phyloP scores from a whole-genome alignment of 2,113 vertebrate species.

The Myrmophylax atrothorax region DNA sequence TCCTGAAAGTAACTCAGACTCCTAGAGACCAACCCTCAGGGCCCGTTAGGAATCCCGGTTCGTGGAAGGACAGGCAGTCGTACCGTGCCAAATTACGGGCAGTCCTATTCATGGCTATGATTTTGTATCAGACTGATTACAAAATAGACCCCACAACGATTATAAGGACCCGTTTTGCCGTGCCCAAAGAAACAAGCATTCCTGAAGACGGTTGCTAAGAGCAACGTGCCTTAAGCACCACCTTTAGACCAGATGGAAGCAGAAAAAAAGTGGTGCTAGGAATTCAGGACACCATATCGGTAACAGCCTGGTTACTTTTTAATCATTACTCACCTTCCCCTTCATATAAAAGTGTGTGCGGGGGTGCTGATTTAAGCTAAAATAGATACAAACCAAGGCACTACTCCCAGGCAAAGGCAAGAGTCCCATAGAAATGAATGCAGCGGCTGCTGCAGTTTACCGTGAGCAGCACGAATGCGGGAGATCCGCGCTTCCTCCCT shows the following conservation, averaged over 20 bases:
- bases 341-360: background rate
- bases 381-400: background rate
- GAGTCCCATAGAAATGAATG: background rate
- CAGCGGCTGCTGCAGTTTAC: background rate
- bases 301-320: conserved; percentile 42
- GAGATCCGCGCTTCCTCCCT: background rate
- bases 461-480: fast-evolving
- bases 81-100: background rate
- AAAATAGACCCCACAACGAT: conserved; percentile 17
- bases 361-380: background rate
- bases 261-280: conserved; percentile 18
- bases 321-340: background rate
- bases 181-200: conserved; percentile 73
- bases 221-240: conserved; percentile 79
- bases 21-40: background rate
- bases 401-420: background rate
- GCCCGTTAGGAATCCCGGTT: background rate
- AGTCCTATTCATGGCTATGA: background rate
- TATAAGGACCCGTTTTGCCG: conserved; percentile 28
- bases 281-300: conserved; percentile 32
- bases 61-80: background rate
- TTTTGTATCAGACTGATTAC: background rate
- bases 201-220: conserved; percentile 82
- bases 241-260: conserved; percentile 67
- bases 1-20: background rate